phyloP scores from a whole-genome alignment of 2,113 vertebrate genomes.

The Campylomormyrus tamandua region DNA sequence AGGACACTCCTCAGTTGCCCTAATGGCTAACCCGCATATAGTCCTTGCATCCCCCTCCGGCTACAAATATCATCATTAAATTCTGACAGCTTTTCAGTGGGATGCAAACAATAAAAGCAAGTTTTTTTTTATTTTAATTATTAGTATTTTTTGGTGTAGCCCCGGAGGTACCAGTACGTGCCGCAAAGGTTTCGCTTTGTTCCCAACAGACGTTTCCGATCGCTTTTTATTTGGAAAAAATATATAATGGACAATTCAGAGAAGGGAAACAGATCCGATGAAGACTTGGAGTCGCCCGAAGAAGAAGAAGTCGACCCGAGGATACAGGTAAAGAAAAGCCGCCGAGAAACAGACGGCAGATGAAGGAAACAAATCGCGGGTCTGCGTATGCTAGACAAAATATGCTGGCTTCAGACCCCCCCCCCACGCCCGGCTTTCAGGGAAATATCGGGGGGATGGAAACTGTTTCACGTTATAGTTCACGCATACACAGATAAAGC shows the following conservation, averaged over 20 bases:
- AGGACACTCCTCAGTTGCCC: background rate
- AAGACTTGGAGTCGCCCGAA: slow-evolving; percentile 54
- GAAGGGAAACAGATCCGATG: slow-evolving; percentile 51
- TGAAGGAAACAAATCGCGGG: background rate
- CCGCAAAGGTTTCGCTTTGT: slow-evolving; percentile 5
- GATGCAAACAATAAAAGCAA: background rate
- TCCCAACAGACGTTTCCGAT: background rate
- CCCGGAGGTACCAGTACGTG: background rate
- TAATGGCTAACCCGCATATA: background rate
- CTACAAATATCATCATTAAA: background rate
- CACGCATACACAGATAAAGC: background rate
- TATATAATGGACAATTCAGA: slow-evolving; percentile 50
- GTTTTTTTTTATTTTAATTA: background rate
- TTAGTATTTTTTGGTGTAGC: background rate
- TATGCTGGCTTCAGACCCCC: background rate
- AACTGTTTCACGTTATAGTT: background rate
- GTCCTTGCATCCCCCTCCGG: background rate
- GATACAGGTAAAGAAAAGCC: slow-evolving; percentile 69
- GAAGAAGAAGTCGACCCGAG: slow-evolving; percentile 87
- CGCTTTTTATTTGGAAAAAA: background rate
- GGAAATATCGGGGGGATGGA: background rate
- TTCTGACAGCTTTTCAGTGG: background rate
- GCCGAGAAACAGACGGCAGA: background rate
- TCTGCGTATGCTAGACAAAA: background rate
- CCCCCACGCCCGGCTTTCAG: background rate